phyloP scores from a whole-genome alignment of 2,113 vertebrate species.

The Psittacara wagleri region DNA sequence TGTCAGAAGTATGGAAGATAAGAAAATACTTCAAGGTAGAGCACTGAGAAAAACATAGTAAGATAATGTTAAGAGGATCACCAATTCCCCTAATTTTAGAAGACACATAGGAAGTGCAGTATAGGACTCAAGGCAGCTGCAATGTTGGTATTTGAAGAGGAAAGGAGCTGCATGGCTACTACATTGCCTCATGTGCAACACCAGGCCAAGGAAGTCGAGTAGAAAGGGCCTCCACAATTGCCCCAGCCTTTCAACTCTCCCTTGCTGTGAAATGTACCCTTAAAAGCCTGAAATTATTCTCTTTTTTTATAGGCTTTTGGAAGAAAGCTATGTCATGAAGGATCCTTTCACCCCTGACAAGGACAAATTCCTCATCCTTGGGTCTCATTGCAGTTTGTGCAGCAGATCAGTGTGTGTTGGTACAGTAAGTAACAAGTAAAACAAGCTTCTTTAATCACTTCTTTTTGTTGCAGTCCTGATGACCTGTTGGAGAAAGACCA shows the following conservation, averaged over 20 bases:
- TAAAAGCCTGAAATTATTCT: not conserved
- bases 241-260: not conserved
- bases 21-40: not conserved
- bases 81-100: not conserved
- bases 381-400: constrained; percentile 83
- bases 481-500: not conserved
- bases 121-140: not conserved
- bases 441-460: not conserved
- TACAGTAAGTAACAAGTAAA: constrained; percentile 71
- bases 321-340: constrained; percentile 85
- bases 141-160: not conserved
- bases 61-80: not conserved
- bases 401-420: constrained; percentile 78
- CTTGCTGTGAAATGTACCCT: not conserved
- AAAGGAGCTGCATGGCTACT: not conserved
- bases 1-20: not conserved
- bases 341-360: constrained; percentile 85
- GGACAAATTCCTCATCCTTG: constrained; percentile 83
- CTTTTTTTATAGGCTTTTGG: constrained; percentile 76
- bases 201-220: not conserved
- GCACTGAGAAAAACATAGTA: not conserved
- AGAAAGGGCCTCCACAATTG: not conserved
- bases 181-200: not conserved
- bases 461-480: not conserved
- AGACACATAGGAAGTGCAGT: not conserved